Evolutionary conservation across 1,140 invertebrate species (phyloP).

Genomic region (Trypoxylus dichotomus): DNA sequence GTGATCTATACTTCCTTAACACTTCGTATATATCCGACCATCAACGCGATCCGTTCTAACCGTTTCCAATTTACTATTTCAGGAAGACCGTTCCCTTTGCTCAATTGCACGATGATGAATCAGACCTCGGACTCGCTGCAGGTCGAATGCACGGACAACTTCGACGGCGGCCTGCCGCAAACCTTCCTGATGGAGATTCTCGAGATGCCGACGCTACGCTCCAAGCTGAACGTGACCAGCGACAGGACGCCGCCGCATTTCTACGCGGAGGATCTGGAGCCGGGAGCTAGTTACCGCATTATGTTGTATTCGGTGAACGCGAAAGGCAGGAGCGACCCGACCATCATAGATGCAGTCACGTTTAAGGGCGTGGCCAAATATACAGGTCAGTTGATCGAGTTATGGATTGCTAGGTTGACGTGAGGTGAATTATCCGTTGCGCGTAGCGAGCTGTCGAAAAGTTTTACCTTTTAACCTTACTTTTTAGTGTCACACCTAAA

Average conservation of each 20-base stretch:
- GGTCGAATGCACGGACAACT: conserved; percentile 79
- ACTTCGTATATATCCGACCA: no score
- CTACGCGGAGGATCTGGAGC: conserved; percentile 74
- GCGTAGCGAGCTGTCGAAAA: neutral
- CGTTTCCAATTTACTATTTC: conserved; percentile 40
- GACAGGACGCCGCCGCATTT: conserved; percentile 67
- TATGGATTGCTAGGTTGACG: neutral
- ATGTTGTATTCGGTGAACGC: conserved; percentile 81
- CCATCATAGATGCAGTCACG: conserved; percentile 79
- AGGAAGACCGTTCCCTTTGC: conserved; percentile 82
- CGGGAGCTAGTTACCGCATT: conserved; percentile 74
- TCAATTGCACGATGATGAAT: conserved; percentile 88
- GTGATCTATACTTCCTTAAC: no score
- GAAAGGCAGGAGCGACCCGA: conserved; percentile 80
- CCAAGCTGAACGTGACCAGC: conserved; percentile 46
- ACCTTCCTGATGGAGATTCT: conserved; percentile 77
- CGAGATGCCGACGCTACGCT: conserved; percentile 59
- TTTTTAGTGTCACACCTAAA: no score
- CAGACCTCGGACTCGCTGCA: conserved; percentile 79
- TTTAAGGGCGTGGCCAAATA: conserved; percentile 75
- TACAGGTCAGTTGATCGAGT: conserved; percentile 58
- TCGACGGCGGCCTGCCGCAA: conserved; percentile 81
- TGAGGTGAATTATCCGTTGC: neutral
- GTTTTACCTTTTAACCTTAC: no score
- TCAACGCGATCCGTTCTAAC: no score